A percentile compares a stretch with the other conserved stretches of the same genome.
Conservation (phyloP, 2,888 invertebrate genomes). For the Pristionchus fissidentatus region DNA sequence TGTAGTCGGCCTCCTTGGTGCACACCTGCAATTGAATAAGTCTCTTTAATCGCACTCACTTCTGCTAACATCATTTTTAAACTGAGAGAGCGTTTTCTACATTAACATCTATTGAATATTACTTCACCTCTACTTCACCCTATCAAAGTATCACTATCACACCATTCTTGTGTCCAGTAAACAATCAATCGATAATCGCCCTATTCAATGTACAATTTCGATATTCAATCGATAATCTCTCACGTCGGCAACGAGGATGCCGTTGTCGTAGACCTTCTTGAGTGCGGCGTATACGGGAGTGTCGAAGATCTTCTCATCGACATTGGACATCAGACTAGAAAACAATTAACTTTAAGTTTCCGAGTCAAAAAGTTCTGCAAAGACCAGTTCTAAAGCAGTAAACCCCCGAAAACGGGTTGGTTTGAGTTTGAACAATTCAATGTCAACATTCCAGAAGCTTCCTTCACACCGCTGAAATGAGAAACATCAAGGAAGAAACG, state of each 20-base stretch:
- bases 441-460: no score
- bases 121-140: no score
- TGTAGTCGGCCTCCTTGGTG: slow-evolving; percentile 65
- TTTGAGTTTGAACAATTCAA: no score
- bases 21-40: slow-evolving; percentile 61
- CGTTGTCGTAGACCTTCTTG: slow-evolving; percentile 65
- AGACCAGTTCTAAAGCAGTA: not conserved
- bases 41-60: no score
- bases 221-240: not conserved
- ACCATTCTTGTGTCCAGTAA: no score
- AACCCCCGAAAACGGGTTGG: no score
- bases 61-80: no score
- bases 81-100: no score
- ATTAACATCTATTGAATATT: no score
- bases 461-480: not conserved
- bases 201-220: not conserved
- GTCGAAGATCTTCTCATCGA: slow-evolving; percentile 69
- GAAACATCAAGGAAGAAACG: not conserved
- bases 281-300: slow-evolving; percentile 68
- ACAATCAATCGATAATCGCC: no score
- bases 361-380: not conserved
- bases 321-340: slow-evolving; percentile 64
- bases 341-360: not conserved
- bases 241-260: slow-evolving; percentile 66
- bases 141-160: no score